Evolutionary conservation across 2,888 invertebrate species (phyloP).

Genomic region (Creontiades dilutus): DNA sequence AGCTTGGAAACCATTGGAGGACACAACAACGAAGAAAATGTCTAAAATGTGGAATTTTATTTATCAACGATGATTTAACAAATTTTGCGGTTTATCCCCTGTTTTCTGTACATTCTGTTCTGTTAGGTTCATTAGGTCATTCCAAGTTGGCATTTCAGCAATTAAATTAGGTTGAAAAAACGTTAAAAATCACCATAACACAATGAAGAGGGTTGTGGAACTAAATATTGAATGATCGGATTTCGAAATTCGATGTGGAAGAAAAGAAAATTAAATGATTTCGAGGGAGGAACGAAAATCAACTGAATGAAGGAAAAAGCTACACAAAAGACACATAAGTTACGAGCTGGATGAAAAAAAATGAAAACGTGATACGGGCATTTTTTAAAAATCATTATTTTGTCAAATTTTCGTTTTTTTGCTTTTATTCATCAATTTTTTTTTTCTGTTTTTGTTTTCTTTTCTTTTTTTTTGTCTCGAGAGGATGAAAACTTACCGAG

Average conservation of each 20-base stretch:
- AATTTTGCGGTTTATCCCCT: too few species aligned
- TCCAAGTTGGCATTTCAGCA: too few species aligned
- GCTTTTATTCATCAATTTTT: slow-evolving; percentile 65
- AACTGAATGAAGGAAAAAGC: slow-evolving; percentile 73
- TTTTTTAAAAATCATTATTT: slow-evolving; percentile 70
- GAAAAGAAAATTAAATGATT: neutral
- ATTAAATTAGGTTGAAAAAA: too few species aligned
- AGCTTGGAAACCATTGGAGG: too few species aligned
- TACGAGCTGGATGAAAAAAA: slow-evolving; percentile 75
- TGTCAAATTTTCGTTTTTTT: slow-evolving; percentile 70
- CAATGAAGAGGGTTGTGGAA: neutral
- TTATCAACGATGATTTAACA: too few species aligned
- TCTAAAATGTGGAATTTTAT: too few species aligned
- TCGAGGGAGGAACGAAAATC: neutral
- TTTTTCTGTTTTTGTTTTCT: slow-evolving; percentile 67
- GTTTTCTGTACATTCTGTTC: too few species aligned
- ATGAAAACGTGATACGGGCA: slow-evolving; percentile 72
- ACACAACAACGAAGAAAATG: too few species aligned
- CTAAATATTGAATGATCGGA: neutral
- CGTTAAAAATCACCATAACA: slow-evolving; percentile 50
- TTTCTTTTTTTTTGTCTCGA: slow-evolving; percentile 69
- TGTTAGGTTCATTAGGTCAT: too few species aligned
- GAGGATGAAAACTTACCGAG: slow-evolving; percentile 90
- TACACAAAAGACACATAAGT: slow-evolving; percentile 75
- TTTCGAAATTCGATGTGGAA: neutral